phyloP scores from a whole-genome alignment of 2,888 invertebrate species.

The Ashinkailepas kermadecensis region DNA sequence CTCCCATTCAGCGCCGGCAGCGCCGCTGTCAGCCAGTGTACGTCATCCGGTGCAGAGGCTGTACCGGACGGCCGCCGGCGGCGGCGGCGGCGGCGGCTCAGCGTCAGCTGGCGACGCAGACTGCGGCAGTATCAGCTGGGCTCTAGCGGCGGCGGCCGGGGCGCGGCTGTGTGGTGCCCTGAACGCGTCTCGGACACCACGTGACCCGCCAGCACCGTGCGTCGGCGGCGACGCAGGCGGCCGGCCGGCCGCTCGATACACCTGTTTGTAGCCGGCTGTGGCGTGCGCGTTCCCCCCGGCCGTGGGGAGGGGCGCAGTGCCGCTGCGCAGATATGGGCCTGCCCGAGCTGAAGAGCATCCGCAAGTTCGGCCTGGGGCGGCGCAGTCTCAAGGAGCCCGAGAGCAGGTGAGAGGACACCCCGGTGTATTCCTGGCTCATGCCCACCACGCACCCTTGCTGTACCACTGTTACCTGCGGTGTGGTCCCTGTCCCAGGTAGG shows the following conservation, averaged over 20 bases:
- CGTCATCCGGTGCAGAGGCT: not conserved
- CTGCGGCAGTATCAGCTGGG: not conserved
- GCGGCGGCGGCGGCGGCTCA: not conserved
- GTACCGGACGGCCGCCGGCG: not conserved
- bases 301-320: not conserved
- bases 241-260: not conserved
- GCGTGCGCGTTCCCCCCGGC: not conserved
- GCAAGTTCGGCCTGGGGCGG: conserved; percentile 13
- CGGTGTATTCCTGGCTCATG: too few relatives aligned
- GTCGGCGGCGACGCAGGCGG: not conserved
- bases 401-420: not conserved
- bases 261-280: not conserved
- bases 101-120: not conserved
- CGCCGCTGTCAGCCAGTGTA: not conserved
- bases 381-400: conserved; percentile 9
- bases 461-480: too few relatives aligned
- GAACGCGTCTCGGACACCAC: not conserved
- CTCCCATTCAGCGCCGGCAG: not conserved
- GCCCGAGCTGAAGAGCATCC: conserved; percentile 14
- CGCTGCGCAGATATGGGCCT: not conserved
- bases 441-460: too few relatives aligned
- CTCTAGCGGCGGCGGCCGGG: not conserved
- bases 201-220: not conserved
- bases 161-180: not conserved
- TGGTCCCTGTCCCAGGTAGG: too few relatives aligned